Percentiles rank a stretch among this genome's conserved stretches.
Evolutionary conservation across 2,797 vertebrate species (phyloP).

Genomic region (Tenualosa ilisha): DNA sequence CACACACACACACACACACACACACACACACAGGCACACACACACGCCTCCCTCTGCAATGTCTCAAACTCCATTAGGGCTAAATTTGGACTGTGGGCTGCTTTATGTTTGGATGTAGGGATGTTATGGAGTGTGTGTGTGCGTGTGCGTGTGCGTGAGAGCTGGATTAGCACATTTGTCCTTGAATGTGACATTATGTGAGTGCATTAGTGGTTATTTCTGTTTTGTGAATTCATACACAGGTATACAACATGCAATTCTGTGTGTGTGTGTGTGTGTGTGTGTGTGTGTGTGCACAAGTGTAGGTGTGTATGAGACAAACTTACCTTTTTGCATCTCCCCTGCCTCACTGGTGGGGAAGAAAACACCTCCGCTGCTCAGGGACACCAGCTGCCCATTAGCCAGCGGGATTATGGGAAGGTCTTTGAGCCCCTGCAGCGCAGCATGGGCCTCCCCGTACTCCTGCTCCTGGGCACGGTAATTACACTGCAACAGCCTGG

Average conservation of each 20-base stretch:
- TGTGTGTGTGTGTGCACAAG: neutral
- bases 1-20: neutral
- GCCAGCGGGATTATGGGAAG: slow-evolving; percentile 78
- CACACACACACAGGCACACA: slow-evolving; percentile 9
- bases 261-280: neutral
- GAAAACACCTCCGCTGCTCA: slow-evolving; percentile 69
- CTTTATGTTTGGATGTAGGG: neutral
- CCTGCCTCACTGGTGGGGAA: slow-evolving; percentile 72
- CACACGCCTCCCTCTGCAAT: neutral
- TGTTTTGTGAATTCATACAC: neutral
- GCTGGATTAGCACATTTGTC: neutral
- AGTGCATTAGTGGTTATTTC: neutral
- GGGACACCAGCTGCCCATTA: slow-evolving; percentile 71
- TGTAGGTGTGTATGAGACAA: neutral
- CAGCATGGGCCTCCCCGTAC: slow-evolving; percentile 68
- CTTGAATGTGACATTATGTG: neutral
- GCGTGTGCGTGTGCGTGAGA: neutral
- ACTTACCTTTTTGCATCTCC: slow-evolving; percentile 56
- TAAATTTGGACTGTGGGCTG: neutral
- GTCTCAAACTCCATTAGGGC: neutral
- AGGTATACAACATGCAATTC: neutral
- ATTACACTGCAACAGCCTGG: slow-evolving; percentile 77
- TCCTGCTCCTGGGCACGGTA: slow-evolving; percentile 77
- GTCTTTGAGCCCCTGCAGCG: slow-evolving; percentile 69
- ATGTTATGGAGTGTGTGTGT: neutral